Evolutionary conservation across 2,797 vertebrate genomes (phyloP), one percentile per base, ranked within the genome.

Genomic region (Chromis chromis): DNA sequence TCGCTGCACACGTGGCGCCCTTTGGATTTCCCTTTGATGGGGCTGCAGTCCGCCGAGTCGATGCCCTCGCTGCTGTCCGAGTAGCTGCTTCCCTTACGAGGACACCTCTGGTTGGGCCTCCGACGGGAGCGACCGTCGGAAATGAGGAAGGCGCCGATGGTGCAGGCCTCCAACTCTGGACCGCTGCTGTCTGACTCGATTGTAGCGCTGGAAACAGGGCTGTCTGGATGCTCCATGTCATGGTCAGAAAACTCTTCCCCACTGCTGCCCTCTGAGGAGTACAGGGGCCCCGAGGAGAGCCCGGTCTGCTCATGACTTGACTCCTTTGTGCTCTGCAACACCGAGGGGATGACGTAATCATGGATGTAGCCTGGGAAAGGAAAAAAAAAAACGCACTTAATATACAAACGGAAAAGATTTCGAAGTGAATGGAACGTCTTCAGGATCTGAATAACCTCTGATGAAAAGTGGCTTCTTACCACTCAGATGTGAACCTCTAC

Each of bases 171-270:
- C 17, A 71, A 10, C 44, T 81, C 81, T 1, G 78, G 72, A 31
- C 70, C 17, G 22, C 84, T 78, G 0, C 57, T 40, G 59, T 89
- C 84, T 2, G 87, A 89, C 56, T 91, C 86, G 0, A 42, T 46
- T 12, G 88, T 89, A 25, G 70, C 50, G 21, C 80, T 86, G 65
- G 90, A 92, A 17, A 75, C 52, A 0, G 91, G 91, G 67, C 88
- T 91, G 76, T 90, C 88, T 0, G 91, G 89, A 19, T 73, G 69
- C 59, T 91, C 89, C 82, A 82, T 87, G 66, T 92, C 91, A 0
- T 87, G 86, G 74, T 92, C 91, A 0, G 91, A 90, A 73, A 87
- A 90, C 52, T 92, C 91, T 8, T 89, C 91, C 19, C 82, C 91
- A 1, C 55, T 61, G 16, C 88, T 86, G 27, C 86, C 84, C 3